These are phyloP conservation scores for Brachionus asplanchnoidis DNA, from an alignment of 1,140 invertebrate species.

Conservation along the genomic window DNA sequence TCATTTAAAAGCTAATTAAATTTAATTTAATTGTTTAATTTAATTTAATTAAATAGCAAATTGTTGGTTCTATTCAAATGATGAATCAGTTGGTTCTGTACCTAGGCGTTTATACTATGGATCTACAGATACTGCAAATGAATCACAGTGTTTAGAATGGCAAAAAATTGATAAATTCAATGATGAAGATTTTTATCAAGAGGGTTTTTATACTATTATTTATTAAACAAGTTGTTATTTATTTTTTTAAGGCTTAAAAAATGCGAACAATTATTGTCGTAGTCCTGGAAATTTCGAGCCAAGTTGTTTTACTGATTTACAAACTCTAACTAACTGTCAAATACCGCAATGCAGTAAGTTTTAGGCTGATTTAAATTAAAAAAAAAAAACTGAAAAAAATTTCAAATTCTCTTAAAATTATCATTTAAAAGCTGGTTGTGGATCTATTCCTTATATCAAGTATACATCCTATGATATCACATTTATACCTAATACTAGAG, in stretches of 20 bases:
- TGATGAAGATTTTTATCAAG: slow-evolving; percentile 19
- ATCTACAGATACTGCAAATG: background rate
- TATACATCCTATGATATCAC: background rate
- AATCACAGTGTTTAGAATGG: background rate
- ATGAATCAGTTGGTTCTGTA: background rate
- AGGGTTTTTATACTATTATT: background rate
- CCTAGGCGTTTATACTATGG: background rate
- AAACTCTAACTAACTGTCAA: background rate
- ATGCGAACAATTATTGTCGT: slow-evolving; percentile 9
- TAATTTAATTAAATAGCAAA: too few species aligned
- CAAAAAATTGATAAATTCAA: background rate
- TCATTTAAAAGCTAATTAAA: background rate
- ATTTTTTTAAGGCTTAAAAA: background rate
- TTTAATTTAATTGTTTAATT: too few species aligned
- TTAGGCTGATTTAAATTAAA: background rate
- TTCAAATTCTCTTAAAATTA: background rate
- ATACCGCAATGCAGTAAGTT: background rate
- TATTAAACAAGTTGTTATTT: background rate
- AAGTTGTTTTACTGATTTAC: background rate
- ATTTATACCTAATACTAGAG: background rate
- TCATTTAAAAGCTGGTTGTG: slow-evolving; percentile 12
- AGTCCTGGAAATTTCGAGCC: slow-evolving; percentile 9
- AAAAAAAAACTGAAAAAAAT: background rate
- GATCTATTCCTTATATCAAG: background rate
- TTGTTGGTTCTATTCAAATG: background rate